phyloP scores from a whole-genome alignment of 2,113 vertebrate genomes.

The Petaurus breviceps region DNA sequence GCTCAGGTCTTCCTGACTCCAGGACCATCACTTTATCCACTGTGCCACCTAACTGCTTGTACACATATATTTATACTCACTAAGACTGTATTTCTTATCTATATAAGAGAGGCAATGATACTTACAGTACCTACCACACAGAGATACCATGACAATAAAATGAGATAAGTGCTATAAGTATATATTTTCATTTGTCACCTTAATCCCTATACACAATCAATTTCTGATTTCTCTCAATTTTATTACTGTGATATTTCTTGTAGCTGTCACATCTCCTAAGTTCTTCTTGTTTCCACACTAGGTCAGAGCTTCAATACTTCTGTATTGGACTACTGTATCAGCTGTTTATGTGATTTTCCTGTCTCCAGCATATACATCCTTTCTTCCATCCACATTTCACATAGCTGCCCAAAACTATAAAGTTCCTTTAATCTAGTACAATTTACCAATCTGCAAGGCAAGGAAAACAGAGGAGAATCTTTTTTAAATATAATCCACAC shows the following conservation, averaged over 20 bases:
- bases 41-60: too few relatives aligned
- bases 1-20: too few relatives aligned
- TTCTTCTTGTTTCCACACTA: background rate
- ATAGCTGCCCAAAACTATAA: background rate
- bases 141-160: too few relatives aligned
- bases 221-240: background rate
- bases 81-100: too few relatives aligned
- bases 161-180: too few relatives aligned
- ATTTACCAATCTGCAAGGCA: background rate
- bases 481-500: background rate
- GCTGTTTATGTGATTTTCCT: background rate
- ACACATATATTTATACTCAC: too few relatives aligned
- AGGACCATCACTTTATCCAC: too few relatives aligned
- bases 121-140: too few relatives aligned
- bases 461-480: background rate
- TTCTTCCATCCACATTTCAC: background rate
- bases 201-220: background rate
- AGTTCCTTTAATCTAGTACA: background rate
- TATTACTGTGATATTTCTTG: background rate
- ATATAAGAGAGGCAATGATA: too few relatives aligned
- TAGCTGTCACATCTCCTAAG: background rate
- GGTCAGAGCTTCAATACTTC: background rate
- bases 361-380: background rate
- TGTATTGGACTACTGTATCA: background rate
- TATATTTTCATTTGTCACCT: background rate